Conservation (phyloP, 2,797 vertebrate species). For the Xyrichtys novacula region DNA sequence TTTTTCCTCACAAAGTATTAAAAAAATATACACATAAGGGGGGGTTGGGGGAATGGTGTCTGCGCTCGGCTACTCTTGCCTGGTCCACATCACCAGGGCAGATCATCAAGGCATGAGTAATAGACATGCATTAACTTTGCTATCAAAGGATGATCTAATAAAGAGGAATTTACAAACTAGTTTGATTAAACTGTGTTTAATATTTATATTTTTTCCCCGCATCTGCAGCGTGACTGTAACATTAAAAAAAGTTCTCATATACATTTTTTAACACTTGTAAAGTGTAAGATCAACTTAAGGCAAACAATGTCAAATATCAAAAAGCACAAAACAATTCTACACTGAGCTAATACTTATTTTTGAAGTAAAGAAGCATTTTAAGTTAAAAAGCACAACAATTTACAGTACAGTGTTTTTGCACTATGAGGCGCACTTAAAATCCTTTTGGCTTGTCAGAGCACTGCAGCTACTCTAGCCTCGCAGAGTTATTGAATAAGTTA, state of each 20-base stretch:
- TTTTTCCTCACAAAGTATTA: slow-evolving; percentile 87
- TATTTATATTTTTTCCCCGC: accelerated
- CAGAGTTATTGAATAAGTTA: too few relatives aligned
- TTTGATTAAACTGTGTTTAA: slow-evolving; percentile 6
- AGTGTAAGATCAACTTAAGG: not conserved
- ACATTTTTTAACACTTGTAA: not conserved
- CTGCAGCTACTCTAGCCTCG: too few relatives aligned
- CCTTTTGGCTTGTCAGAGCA: too few relatives aligned
- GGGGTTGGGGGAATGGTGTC: slow-evolving; percentile 81
- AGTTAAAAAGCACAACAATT: slow-evolving; percentile 12
- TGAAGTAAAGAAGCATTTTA: slow-evolving; percentile 37
- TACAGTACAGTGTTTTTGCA: too few relatives aligned
- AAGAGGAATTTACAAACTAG: not conserved
- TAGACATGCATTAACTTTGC: slow-evolving; percentile 65
- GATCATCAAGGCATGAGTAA: slow-evolving; percentile 86
- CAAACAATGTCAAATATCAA: not conserved
- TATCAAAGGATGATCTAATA: slow-evolving; percentile 10
- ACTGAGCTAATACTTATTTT: too few relatives aligned
- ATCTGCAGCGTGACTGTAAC: not conserved
- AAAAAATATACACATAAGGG: slow-evolving; percentile 83
- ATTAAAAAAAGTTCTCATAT: not conserved
- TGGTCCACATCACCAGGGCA: slow-evolving; percentile 84
- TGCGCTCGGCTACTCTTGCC: slow-evolving; percentile 92
- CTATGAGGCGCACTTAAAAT: too few relatives aligned
- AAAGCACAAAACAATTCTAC: not conserved